Percentiles rank a stretch among this genome's conserved stretches.
phyloP scores from a whole-genome alignment of 2,888 invertebrate species.

The Cosmia trapezina region DNA sequence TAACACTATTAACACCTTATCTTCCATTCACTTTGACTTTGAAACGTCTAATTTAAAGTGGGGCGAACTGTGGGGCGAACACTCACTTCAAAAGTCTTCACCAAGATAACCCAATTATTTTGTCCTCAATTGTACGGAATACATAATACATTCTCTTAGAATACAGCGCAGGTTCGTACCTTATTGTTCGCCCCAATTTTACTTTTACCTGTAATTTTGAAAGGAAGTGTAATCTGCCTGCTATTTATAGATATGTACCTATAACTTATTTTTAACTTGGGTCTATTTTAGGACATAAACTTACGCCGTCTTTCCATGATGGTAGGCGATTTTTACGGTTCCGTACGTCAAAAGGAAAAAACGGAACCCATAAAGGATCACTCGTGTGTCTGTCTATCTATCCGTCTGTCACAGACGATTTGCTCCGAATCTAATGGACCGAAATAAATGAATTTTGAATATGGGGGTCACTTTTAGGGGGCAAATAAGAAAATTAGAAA shows the following conservation, averaged over 20 bases:
- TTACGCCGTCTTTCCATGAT: background rate
- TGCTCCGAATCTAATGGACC: too few species aligned
- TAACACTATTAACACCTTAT: slow-evolving; percentile 13
- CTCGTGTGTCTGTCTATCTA: too few species aligned
- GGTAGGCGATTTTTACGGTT: too few species aligned
- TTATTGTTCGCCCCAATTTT: slow-evolving; percentile 26
- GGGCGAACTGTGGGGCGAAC: background rate
- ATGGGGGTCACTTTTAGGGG: too few species aligned
- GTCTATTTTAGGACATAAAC: background rate
- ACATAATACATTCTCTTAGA: slow-evolving; percentile 43
- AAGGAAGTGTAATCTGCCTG: slow-evolving; percentile 38
- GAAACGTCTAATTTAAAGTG: slow-evolving; percentile 32
- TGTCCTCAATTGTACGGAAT: slow-evolving; percentile 47
- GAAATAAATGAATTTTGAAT: too few species aligned
- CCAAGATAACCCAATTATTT: slow-evolving; percentile 60
- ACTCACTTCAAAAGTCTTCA: slow-evolving; percentile 22
- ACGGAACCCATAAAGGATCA: too few species aligned
- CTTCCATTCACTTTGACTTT: slow-evolving; percentile 36
- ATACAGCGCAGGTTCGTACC: slow-evolving; percentile 11
- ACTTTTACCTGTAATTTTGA: slow-evolving; percentile 40
- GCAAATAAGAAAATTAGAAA: too few species aligned
- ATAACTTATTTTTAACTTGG: background rate
- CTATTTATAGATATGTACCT: background rate
- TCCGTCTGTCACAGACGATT: too few species aligned
- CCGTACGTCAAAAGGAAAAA: too few species aligned